Percentiles rank a stretch among this genome's conserved stretches.
Conservation (phyloP, 2,797 vertebrate species). For the Etheostoma nigrum region DNA sequence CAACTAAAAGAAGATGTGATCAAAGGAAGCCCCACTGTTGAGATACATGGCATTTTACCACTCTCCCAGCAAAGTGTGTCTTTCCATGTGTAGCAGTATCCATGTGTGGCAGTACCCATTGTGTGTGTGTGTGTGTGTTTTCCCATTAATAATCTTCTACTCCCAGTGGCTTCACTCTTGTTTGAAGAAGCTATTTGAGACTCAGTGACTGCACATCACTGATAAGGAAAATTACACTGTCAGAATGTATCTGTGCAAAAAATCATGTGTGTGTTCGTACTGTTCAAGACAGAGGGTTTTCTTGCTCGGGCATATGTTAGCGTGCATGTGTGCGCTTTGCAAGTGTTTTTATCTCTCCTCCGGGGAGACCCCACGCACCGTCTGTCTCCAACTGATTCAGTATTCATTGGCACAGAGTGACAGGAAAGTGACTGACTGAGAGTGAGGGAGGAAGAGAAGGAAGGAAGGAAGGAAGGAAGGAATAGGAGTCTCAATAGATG, state of each 20-base stretch:
- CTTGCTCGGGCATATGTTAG: constrained; percentile 55
- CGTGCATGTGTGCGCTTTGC: neutral
- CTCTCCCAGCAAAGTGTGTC: neutral
- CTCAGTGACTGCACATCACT: constrained; percentile 52
- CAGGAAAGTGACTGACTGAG: neutral
- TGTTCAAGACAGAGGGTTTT: constrained; percentile 38
- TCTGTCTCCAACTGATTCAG: constrained; percentile 69
- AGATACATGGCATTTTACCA: neutral
- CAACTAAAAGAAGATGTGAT: constrained; percentile 3
- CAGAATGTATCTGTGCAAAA: constrained; percentile 49
- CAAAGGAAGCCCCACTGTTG: constrained; percentile 5
- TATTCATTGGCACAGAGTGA: constrained; percentile 53
- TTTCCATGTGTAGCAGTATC: neutral
- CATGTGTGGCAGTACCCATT: neutral
- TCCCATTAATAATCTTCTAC: constrained; percentile 37
- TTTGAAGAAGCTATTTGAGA: constrained; percentile 52
- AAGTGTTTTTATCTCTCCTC: constrained; percentile 50
- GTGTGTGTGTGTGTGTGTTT: constrained; percentile 16
- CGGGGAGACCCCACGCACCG: constrained; percentile 71
- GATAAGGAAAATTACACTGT: constrained; percentile 66
- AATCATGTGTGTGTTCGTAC: constrained; percentile 24
- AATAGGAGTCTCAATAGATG: neutral
- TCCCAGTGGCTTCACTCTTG: constrained; percentile 14
- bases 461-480: neutral
- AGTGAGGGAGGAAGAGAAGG: neutral